Evolutionary conservation across 2,797 vertebrate species (phyloP), one percentile per base, ranked within the genome.

Genomic region (Sciurus carolinensis): DNA sequence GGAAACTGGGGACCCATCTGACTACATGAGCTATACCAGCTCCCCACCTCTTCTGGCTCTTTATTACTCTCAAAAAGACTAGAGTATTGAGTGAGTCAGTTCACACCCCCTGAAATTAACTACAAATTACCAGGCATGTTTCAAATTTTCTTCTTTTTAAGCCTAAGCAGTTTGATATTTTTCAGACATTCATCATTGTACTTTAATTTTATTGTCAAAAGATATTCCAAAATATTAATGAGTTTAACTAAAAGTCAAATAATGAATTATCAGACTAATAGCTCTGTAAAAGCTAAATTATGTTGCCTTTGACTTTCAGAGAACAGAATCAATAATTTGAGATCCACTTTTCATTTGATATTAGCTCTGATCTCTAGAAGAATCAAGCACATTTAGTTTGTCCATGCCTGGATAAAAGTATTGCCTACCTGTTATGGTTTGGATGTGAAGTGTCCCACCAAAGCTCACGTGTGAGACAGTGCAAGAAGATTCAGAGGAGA

Each of bases 291-390:
- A 87, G 64, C 50, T 83, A 95, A 47, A 73, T 72, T 93, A 94
- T 42, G 50, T 95, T 97, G 83, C 95, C 64, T 97, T 97, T 97
- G n/a, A 69, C n/a, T 88, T 44, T 17, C 91, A 97, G 84, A 76
- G 30, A 96, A 95, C 36, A 92, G 93, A 96, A 97, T 28, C 77
- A 50, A 84, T 95, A 96, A 96, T 95, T 96, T 73, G 97, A 87
- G 93, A 93, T 69, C 71, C 59, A 90, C 69, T 96, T 97, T 97
- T 98, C 83, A 75, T 88, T 81, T 20, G 92, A 97, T 71, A 81
- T 69, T 50, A 36, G 20, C 77, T 91, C 72, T 95, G 66, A 93
- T 97, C 84, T 95, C 94, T 87, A 97, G 90, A 96, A 97, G 73
- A 97, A 94, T 94, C 47, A 93, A 89, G 64, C 92, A 95, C 2